phyloP scores from a whole-genome alignment of 2,888 invertebrate species.

The Rhodophaea formosa region DNA sequence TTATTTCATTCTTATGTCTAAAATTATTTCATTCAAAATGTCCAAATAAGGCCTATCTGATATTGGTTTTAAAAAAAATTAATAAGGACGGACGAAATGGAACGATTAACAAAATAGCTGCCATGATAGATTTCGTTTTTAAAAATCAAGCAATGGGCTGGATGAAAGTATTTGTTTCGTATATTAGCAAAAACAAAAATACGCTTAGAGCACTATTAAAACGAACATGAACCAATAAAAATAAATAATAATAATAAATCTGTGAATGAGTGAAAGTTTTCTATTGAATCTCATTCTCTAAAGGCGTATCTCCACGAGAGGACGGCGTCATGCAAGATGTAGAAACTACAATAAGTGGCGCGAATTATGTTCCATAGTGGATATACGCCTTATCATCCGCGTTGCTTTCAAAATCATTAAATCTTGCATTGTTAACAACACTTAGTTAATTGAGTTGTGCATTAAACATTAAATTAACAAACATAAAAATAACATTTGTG shows the following conservation, averaged over 20 bases:
- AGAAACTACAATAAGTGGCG: no score
- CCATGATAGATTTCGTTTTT: neutral
- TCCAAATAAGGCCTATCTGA: neutral
- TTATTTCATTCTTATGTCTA: neutral
- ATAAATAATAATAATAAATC: no score
- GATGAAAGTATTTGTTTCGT: no score
- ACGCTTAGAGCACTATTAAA: no score
- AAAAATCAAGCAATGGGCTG: neutral
- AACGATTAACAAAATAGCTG: conserved; percentile 24
- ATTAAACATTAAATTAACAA: conserved; percentile 26
- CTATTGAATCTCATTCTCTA: no score
- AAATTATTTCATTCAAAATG: neutral
- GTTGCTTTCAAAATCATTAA: neutral
- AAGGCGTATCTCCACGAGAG: no score
- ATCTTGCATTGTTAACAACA: conserved; percentile 10
- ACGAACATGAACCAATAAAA: no score
- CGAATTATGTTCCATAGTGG: neutral
- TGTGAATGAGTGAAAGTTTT: no score
- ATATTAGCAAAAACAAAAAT: no score
- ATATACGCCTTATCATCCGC: neutral
- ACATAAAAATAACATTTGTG: conserved; percentile 25
- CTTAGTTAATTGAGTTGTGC: conserved; percentile 20
- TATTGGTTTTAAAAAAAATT: neutral
- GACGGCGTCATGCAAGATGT: no score
- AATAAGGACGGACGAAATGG: conserved; percentile 34